phyloP scores from a whole-genome alignment of 1,140 invertebrate genomes.

The Paraescarpia echinospica region DNA sequence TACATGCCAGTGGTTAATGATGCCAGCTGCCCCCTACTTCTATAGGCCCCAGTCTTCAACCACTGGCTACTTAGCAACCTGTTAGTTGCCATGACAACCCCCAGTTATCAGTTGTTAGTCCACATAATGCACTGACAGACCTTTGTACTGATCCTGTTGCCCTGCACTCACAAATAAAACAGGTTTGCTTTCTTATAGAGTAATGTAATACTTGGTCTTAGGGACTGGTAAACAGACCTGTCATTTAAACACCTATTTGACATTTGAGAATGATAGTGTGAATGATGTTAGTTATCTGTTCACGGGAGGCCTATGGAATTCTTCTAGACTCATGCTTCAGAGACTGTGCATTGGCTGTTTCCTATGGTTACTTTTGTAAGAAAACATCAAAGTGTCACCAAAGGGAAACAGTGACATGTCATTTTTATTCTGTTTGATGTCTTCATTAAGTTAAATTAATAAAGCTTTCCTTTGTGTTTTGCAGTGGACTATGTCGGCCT shows the following conservation, averaged over 20 bases:
- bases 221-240: too few species aligned
- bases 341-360: too few species aligned
- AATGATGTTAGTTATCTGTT: too few species aligned
- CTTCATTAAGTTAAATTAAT: conserved; percentile 10
- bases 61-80: background rate
- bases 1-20: background rate
- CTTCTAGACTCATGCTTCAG: too few species aligned
- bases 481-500: conserved; percentile 53
- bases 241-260: too few species aligned
- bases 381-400: background rate
- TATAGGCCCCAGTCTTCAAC: background rate
- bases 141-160: background rate
- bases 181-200: background rate
- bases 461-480: conserved; percentile 5
- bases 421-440: background rate
- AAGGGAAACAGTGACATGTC: background rate
- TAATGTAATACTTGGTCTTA: background rate
- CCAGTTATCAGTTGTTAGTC: background rate
- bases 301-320: too few species aligned
- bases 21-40: background rate
- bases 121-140: background rate
- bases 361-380: too few species aligned
- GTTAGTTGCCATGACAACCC: background rate
- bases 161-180: background rate
- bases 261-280: too few species aligned